Evolutionary conservation across 2,888 invertebrate species (phyloP), one percentile per base, ranked within the genome.

Genomic region (Hesperia comma): DNA sequence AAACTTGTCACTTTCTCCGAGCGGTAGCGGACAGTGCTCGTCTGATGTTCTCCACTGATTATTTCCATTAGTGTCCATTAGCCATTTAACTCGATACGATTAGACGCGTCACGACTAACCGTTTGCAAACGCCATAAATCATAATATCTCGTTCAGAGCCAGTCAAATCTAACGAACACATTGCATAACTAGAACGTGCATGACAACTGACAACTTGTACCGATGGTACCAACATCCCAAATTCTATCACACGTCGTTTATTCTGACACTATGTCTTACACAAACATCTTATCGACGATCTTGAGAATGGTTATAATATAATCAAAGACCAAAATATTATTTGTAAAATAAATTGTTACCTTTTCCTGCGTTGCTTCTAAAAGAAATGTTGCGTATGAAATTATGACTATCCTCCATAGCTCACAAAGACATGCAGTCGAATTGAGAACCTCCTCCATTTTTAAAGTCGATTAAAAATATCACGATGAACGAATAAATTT

Each of bases 41-140:
- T 86, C 85, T 84, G 91, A 92, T 90, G 86, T 77, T 84, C 86
- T 85, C 84, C 81, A 75, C 78, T 77, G 89, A 91, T 91, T 84
- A 90, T 87, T 86, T 85, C 88, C 89, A 92, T 91, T 91, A 92
- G 88, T 82, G 85, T 84, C 91, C 91, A 92, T 92, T 92, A 91
- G 86, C 85, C 83, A 84, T 90, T 88, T 90, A 88, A 87, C 90
- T 88, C 84, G 89, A 88, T 90, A 89, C 87, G 88, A 90, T 88
- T 87, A 86, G 87, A 80, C 82, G 75, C 81, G 87, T 87, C 91
- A 90, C 89, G 88, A 88, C 73, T 72, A 76, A 78, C 77, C 74
- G 77, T 83, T 85, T 82, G 85, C 84, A 80, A 83, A 82, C 80
- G 77, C 74, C 77, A 88, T 89, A 88, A 86, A 90, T 90, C 90